phyloP scores from a whole-genome alignment of 2,113 vertebrate genomes.

The Scomber scombrus region DNA sequence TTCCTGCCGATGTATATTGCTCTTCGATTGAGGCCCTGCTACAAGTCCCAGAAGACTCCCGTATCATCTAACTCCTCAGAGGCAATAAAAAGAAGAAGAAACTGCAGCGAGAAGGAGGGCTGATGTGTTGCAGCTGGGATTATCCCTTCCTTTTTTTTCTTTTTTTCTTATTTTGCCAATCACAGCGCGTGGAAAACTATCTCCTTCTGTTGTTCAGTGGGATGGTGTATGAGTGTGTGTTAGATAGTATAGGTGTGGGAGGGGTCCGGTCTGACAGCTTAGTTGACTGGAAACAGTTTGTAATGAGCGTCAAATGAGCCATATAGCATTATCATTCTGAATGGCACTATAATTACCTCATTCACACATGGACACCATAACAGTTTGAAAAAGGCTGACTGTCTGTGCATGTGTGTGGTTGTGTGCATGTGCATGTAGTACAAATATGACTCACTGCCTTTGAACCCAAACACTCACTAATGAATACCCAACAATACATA shows the following conservation, averaged over 20 bases:
- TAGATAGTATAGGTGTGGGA: neutral
- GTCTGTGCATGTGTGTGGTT: constrained; percentile 14
- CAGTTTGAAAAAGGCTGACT: constrained; percentile 42
- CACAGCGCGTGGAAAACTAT: neutral
- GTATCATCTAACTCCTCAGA: constrained; percentile 40
- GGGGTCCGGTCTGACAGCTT: constrained; percentile 15
- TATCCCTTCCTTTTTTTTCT: constrained; percentile 3
- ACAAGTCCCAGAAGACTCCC: constrained; percentile 33
- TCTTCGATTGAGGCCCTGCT: constrained; percentile 22
- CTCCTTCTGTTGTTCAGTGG: neutral
- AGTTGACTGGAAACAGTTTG: constrained; percentile 43
- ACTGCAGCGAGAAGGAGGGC: neutral
- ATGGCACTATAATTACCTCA: constrained; percentile 72
- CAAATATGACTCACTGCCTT: constrained; percentile 56
- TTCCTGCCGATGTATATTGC: constrained; percentile 17
- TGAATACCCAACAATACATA: constrained; percentile 38
- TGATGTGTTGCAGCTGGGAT: constrained; percentile 58
- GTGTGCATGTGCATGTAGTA: constrained; percentile 21
- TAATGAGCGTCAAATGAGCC: constrained; percentile 55
- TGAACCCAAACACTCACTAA: constrained; percentile 64
- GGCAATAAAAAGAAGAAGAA: constrained; percentile 41
- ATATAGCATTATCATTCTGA: constrained; percentile 46
- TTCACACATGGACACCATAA: constrained; percentile 76
- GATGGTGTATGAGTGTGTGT: neutral
- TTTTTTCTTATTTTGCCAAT: constrained; percentile 13